Percentiles rank a stretch among this genome's conserved stretches.
These are phyloP conservation scores for Empidonax alnorum DNA, from an alignment of 2,113 vertebrate species.

Conservation along the genomic window DNA sequence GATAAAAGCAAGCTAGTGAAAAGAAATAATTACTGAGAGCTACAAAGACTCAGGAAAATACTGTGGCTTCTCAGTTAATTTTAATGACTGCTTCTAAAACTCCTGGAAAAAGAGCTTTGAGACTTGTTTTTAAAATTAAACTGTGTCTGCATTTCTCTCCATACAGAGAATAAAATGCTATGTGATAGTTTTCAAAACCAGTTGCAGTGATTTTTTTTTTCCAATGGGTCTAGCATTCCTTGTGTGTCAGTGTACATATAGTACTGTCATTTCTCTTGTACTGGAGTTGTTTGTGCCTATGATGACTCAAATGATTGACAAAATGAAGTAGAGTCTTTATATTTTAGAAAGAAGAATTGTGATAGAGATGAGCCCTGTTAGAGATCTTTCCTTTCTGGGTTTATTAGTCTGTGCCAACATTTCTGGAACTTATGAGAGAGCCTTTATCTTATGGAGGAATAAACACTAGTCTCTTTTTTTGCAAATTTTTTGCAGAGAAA, in stretches of 20 bases:
- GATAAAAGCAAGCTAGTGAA: background rate
- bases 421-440: background rate
- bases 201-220: background rate
- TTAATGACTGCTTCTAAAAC: constrained; percentile 5
- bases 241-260: background rate
- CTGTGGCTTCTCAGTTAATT: constrained; percentile 13
- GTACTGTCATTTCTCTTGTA: background rate
- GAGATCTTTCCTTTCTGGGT: background rate
- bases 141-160: background rate
- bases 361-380: background rate
- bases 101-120: background rate
- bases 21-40: constrained; percentile 6
- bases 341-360: background rate
- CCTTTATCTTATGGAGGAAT: constrained; percentile 43
- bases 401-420: constrained; percentile 44
- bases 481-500: background rate
- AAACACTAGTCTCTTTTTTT: constrained; percentile 31
- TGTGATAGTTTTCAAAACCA: background rate
- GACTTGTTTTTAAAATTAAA: background rate
- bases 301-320: background rate
- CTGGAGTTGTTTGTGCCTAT: background rate
- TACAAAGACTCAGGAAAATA: background rate
- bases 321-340: constrained; percentile 34
- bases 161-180: background rate
- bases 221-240: background rate